These are phyloP conservation scores for Malurus leucopterus DNA, from an alignment of 2,797 vertebrate species.

Conservation along the genomic window DNA sequence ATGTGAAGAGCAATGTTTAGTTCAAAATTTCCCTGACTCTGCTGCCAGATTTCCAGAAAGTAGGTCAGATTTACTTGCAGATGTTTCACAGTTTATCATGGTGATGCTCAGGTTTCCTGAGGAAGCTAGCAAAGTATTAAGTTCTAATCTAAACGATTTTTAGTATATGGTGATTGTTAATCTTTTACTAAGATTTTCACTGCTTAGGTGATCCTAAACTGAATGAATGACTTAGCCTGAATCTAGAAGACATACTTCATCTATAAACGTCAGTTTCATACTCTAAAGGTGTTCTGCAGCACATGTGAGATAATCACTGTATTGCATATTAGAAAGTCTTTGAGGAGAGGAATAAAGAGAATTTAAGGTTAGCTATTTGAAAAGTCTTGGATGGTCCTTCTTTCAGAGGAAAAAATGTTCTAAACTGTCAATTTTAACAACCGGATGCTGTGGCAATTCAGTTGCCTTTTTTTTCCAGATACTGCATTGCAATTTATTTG, in stretches of 20 bases:
- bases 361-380: background rate
- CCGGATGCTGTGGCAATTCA: background rate
- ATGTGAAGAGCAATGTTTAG: background rate
- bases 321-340: background rate
- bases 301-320: background rate
- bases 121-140: background rate
- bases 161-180: background rate
- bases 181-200: background rate
- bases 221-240: background rate
- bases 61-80: background rate
- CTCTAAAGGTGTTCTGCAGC: background rate
- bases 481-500: background rate
- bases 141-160: background rate
- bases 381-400: accelerated
- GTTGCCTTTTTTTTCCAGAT: background rate
- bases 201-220: background rate
- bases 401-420: background rate
- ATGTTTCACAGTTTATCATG: background rate
- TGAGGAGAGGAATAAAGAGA: background rate
- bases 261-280: background rate
- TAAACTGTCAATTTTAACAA: background rate
- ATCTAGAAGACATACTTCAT: background rate
- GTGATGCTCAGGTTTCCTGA: background rate
- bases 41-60: background rate
- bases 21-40: background rate